Base-by-base conservation (phyloP, 2,888 invertebrate species). In the Sinhomidia bicolor region DNA sequence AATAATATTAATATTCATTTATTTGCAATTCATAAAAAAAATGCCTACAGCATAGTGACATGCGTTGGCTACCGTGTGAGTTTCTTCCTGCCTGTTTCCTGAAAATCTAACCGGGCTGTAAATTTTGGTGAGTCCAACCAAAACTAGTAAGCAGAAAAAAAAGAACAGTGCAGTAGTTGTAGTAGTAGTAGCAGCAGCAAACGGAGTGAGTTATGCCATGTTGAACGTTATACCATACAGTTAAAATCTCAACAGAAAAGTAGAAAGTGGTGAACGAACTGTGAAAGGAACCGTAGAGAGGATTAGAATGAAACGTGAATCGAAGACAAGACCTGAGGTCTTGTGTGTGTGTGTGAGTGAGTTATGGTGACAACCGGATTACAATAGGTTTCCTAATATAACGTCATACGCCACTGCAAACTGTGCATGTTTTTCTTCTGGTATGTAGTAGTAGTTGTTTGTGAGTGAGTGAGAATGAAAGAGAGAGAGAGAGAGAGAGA, bases 341-440 rank as follows among this genome's bases (percentile, higher is more conserved):
- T 68, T 83, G 82, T 79, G 88, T 83, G 88, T 88, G 88, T 83
- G 88, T 57, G 60, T 79, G 88, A 88, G 88, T 88, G 88, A 88
- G 88, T 88, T 88, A 88, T 88, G 88, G 83, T 88, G 88, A 88
- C 88, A 88, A 84, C 88, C 88, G 83, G 88, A 88, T 88, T 88
- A 88, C 88, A 88, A 88, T 88, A 88, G 88, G 78, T 65, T 88
- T 88, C 65, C 71, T 78, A 74, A 74, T 74, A 62, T 62, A 78
- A 47, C 85, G 78, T 65, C 78, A 62, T 84, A 54, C 60, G 60
- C 60, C 60, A 80, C 23, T 76, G 23, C 47, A 76, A 76, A 76
- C 76, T 12, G 68, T 71, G 78, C 17, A 47, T 7, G 1, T 20
- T 20, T 41, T 44, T 51, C n/a, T n/a, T 3, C 20, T 5, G 23